These are phyloP conservation scores for Hydrochoerus hydrochaeris DNA, from an alignment of 2,113 vertebrate genomes.

Conservation along the genomic window DNA sequence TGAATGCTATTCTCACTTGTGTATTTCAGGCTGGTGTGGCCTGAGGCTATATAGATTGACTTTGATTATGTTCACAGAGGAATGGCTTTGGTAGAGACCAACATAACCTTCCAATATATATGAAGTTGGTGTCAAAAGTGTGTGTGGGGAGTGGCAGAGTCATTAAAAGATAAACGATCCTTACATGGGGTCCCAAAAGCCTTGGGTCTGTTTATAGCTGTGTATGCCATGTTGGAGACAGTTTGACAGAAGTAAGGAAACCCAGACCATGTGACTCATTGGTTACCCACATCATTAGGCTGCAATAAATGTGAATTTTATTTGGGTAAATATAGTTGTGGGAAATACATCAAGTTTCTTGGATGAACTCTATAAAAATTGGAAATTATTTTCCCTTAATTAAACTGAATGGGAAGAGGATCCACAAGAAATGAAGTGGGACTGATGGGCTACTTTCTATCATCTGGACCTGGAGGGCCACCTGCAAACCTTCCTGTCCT, in stretches of 20 bases:
- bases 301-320: constrained; percentile 29
- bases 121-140: not conserved
- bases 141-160: not conserved
- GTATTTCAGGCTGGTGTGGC: not conserved
- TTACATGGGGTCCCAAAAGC: not conserved
- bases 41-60: not conserved
- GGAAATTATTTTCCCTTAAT: constrained; percentile 59
- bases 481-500: not conserved
- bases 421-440: not conserved
- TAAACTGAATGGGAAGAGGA: constrained; percentile 37
- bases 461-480: not conserved
- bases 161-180: not conserved
- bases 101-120: not conserved
- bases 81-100: not conserved
- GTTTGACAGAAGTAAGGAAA: not conserved
- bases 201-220: not conserved
- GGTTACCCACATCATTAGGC: not conserved
- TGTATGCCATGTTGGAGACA: not conserved
- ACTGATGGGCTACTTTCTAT: not conserved
- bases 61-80: not conserved
- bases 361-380: constrained; percentile 43
- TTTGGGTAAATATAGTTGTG: constrained; percentile 25
- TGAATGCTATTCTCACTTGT: constrained; percentile 40
- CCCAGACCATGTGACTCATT: not conserved
- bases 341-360: constrained; percentile 60